These are phyloP conservation scores for Heterohyrax brucei DNA, from an alignment of 2,797 vertebrate genomes.

Conservation along the genomic window DNA sequence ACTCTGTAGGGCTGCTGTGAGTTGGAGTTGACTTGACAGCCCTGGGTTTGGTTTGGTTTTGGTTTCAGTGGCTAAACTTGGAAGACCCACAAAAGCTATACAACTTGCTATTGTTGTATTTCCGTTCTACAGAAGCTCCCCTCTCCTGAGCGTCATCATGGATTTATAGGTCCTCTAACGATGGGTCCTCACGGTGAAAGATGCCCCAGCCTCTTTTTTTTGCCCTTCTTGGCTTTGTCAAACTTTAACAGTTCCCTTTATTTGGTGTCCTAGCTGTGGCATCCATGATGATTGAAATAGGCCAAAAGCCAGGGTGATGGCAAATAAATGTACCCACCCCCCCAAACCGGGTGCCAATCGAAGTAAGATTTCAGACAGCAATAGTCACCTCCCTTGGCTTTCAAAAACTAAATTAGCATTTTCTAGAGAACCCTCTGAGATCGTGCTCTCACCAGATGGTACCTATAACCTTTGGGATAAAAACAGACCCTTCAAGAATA, in stretches of 20 bases:
- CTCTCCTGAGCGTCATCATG: background rate
- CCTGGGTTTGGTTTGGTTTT: too few species aligned
- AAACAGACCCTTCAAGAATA: background rate
- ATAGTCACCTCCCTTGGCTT: conserved; percentile 10
- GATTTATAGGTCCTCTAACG: background rate
- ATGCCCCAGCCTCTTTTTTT: background rate
- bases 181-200: background rate
- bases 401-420: conserved; percentile 8
- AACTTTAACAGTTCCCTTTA: conserved; percentile 19
- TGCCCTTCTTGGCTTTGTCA: conserved; percentile 15
- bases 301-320: background rate
- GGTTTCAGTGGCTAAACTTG: conserved; percentile 38
- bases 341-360: conserved; percentile 6
- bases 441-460: background rate
- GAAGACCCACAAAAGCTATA: conserved; percentile 43
- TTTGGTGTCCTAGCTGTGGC: background rate
- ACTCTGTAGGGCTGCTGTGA: too few species aligned
- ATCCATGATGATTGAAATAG: background rate
- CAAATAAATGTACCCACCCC: conserved; percentile 18
- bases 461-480: background rate
- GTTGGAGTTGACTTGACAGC: too few species aligned
- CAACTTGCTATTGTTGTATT: background rate
- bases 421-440: background rate
- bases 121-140: background rate
- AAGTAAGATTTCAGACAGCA: conserved; percentile 34